phyloP scores from a whole-genome alignment of 2,113 vertebrate species.

The Triplophysa dalaica region DNA sequence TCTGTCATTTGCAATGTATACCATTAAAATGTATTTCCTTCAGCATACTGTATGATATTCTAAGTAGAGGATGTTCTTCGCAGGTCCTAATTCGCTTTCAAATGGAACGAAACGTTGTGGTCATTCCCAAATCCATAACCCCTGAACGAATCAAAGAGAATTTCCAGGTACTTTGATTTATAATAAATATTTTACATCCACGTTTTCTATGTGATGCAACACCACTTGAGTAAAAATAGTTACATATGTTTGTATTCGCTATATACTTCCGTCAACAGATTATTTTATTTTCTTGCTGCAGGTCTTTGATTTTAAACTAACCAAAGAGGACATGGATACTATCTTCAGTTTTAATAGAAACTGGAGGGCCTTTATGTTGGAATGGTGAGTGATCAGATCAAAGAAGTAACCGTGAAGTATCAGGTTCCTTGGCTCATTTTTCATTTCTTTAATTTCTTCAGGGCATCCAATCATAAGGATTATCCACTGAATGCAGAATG shows the following conservation, averaged over 20 bases:
- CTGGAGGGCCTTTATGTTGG: conserved; percentile 77
- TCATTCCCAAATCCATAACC: conserved; percentile 84
- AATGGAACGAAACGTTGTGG: conserved; percentile 83
- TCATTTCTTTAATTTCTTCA: conserved; percentile 45
- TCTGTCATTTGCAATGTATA: background rate
- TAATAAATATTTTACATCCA: background rate
- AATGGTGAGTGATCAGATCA: conserved; percentile 71
- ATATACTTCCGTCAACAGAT: background rate
- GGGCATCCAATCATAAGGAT: conserved; percentile 69
- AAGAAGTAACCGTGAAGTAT: background rate
- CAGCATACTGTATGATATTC: background rate
- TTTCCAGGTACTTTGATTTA: conserved; percentile 72
- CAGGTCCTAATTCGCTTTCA: conserved; percentile 89
- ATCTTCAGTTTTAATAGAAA: conserved; percentile 79
- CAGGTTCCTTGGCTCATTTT: background rate
- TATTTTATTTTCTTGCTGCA: conserved; percentile 43
- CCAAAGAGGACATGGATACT: conserved; percentile 78
- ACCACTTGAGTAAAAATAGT: background rate
- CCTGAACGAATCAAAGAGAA: conserved; percentile 82
- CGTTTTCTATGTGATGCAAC: background rate
- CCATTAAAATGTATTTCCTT: background rate
- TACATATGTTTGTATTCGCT: no score
- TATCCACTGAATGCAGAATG: conserved; percentile 67
- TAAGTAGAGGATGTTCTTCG: background rate
- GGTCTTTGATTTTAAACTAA: conserved; percentile 89